These are phyloP conservation scores for Calycopis cecrops DNA, from an alignment of 1,140 invertebrate species.

Conservation along the genomic window DNA sequence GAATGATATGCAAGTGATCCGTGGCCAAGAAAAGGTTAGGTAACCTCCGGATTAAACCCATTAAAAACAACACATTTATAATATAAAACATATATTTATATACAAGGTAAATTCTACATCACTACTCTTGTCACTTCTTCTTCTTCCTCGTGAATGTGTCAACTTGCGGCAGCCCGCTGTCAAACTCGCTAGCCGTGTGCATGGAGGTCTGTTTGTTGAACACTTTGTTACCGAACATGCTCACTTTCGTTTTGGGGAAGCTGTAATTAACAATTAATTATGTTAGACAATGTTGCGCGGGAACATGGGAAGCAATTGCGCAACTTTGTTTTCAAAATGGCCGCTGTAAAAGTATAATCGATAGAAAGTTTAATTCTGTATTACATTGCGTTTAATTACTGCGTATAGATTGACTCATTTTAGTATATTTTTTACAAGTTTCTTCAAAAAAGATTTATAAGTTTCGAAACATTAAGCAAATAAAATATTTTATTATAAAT, in stretches of 20 bases:
- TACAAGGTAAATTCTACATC: no score
- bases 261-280: conserved; percentile 31
- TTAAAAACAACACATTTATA: conserved; percentile 3
- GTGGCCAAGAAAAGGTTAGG: no score
- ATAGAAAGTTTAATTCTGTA: no score
- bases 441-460: no score
- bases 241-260: conserved; percentile 57
- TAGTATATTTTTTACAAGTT: no score
- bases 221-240: conserved; percentile 40
- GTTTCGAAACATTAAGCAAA: no score
- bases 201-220: conserved; percentile 66
- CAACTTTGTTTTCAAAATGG: conserved; percentile 3
- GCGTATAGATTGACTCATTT: no score
- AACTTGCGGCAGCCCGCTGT: conserved; percentile 62
- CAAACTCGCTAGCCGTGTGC: conserved; percentile 69
- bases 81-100: conserved; percentile 4
- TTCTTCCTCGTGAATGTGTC: conserved; percentile 48
- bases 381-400: no score
- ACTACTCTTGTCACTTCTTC: conserved; percentile 28
- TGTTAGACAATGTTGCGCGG: conserved; percentile 7
- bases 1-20: no score
- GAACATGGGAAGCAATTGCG: not conserved
- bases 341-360: no score
- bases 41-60: no score
- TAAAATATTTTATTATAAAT: no score